phyloP scores from a whole-genome alignment of 2,888 invertebrate genomes.

The Xylota sylvarum region DNA sequence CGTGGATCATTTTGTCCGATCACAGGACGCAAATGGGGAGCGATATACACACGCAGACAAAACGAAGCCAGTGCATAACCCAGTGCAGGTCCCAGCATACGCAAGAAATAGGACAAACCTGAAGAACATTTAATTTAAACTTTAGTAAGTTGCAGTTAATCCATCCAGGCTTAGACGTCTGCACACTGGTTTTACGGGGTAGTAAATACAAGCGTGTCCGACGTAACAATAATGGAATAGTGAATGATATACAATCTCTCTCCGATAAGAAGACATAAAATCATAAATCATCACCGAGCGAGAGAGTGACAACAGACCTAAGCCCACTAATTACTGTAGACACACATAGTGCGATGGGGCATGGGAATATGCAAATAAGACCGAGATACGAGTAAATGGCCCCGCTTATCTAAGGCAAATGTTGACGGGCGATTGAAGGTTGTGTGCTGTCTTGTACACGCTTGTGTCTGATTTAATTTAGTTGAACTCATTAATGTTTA shows the following conservation, averaged over 20 bases:
- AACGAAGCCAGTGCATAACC: slow-evolving; percentile 89
- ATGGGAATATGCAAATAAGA: slow-evolving; percentile 22
- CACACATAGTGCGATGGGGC: slow-evolving; percentile 5
- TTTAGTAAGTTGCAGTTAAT: neutral
- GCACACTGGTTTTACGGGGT: neutral
- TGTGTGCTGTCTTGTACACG: slow-evolving; percentile 14
- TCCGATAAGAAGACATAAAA: slow-evolving; percentile 26
- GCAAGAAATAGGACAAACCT: slow-evolving; percentile 89
- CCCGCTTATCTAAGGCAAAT: slow-evolving; percentile 30
- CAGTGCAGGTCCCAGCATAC: slow-evolving; percentile 89
- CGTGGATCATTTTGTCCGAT: slow-evolving; percentile 89
- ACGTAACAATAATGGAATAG: neutral
- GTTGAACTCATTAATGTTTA: slow-evolving; percentile 10
- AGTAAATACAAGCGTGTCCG: slow-evolving; percentile 2
- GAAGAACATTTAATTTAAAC: slow-evolving; percentile 71
- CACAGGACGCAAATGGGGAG: slow-evolving; percentile 88
- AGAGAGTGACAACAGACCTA: slow-evolving; percentile 27
- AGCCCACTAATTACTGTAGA: slow-evolving; percentile 40
- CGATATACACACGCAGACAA: slow-evolving; percentile 88
- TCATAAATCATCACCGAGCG: slow-evolving; percentile 30
- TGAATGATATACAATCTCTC: slow-evolving; percentile 16
- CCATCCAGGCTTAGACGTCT: neutral
- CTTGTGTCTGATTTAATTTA: slow-evolving; percentile 21
- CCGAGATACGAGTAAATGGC: slow-evolving; percentile 6
- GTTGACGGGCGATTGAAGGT: slow-evolving; percentile 53